Evolutionary conservation across 2,888 invertebrate genomes (phyloP), one percentile per base, ranked within the genome.

Genomic region (Lysandra coridon): DNA sequence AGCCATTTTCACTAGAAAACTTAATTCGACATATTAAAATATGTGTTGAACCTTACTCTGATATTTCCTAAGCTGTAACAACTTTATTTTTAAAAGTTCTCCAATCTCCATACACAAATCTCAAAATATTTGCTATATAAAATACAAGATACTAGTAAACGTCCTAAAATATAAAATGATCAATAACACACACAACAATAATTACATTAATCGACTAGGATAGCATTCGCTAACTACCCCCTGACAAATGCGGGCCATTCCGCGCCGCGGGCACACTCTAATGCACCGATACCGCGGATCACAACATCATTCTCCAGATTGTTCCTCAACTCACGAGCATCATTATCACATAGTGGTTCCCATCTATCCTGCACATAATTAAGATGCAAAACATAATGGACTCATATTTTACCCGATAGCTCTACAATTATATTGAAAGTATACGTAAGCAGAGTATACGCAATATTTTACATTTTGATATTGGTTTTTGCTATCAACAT

Each of bases 351-450:
- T 86, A 84, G 84, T 88, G 85, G 86, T 87, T 84, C 85, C 87
- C 88, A 91, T 92, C 91, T 89, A 92, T 92, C 89, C 86, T 84
- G 81, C 80, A 84, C 84, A 89, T 91, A 91, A 92, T 91, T 91
- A 91, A 91, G 89, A 91, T 88, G 85, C 83, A 80, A 82, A 81
- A 81, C 81, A 81, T 80, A 80, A 62, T 81, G 75, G 80, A 57
- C 53, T 57, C 49, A 60, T 69, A 78, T 37, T 60, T 69, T 44
- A 33, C 44, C 37, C 30, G 76, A 76, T 76, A 76, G 53, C 33
- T 53, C 30, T 7, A 33, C 76, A 57, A 53, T 23, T 49, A 53
- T 33, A 76, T 49, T 44, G 44, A 10, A 74, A 44, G 14, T 44
- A 57, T 37, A 12, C 44, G 33, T 30, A 53, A 53, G 14, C 40